Percentiles rank a stretch among this genome's conserved stretches.
Conservation (phyloP, 2,888 invertebrate genomes). For the Drosophila cracens region DNA sequence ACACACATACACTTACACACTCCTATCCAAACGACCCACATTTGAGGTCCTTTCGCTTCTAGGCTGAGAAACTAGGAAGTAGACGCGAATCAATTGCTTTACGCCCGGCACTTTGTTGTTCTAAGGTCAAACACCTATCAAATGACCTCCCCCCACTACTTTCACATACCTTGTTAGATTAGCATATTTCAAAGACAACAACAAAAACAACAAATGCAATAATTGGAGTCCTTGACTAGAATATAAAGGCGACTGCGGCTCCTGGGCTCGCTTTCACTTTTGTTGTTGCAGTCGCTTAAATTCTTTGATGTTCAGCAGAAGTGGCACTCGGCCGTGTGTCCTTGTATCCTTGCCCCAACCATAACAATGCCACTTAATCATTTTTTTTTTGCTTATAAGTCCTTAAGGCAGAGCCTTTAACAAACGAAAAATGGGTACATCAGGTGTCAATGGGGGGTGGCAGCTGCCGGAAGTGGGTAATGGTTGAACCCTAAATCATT, state of each 20-base stretch:
- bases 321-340: constrained; percentile 74
- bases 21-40: constrained; percentile 49
- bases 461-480: not conserved
- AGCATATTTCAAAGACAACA: constrained; percentile 77
- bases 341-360: constrained; percentile 56
- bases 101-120: constrained; percentile 38
- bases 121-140: constrained; percentile 19
- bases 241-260: constrained; percentile 1
- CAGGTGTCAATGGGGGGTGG: constrained; percentile 36
- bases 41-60: constrained; percentile 31
- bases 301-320: constrained; percentile 79
- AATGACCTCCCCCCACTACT: constrained; percentile 8
- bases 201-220: constrained; percentile 64
- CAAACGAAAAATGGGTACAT: constrained; percentile 21
- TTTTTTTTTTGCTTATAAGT: constrained; percentile 19
- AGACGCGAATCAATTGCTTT: constrained; percentile 76
- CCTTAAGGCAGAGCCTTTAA: constrained; percentile 33
- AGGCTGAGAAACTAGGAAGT: constrained; percentile 62
- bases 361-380: constrained; percentile 65
- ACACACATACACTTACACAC: constrained; percentile 19
- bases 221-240: constrained; percentile 74
- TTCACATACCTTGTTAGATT: constrained; percentile 57
- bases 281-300: constrained; percentile 63
- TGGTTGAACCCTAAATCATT: constrained; percentile 52
- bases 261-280: constrained; percentile 72